Conservation (phyloP, 2,797 vertebrate genomes). For the Dicrostonyx torquatus region DNA sequence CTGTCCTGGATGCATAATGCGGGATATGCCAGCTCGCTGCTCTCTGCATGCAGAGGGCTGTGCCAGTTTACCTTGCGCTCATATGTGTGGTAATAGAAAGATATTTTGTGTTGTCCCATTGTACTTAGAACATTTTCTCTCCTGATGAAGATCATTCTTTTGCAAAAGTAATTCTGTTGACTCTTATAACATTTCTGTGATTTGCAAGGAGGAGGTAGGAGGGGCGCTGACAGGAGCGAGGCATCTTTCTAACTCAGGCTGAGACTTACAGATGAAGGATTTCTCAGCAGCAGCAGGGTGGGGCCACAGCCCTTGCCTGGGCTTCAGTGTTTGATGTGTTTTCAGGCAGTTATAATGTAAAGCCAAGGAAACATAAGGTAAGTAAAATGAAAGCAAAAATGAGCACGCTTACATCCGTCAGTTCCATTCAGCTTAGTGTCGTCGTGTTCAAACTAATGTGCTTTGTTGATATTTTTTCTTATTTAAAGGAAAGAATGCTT, state of each 20-base stretch:
- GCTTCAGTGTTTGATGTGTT: constrained; percentile 30
- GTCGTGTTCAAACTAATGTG: background rate
- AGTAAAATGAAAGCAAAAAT: constrained; percentile 42
- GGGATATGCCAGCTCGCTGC: constrained; percentile 44
- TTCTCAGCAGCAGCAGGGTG: constrained; percentile 40
- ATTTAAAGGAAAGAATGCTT: background rate
- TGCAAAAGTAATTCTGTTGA: constrained; percentile 13
- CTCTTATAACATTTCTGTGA: constrained; percentile 3
- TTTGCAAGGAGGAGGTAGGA: background rate
- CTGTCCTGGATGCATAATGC: constrained; percentile 69
- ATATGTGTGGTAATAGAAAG: background rate
- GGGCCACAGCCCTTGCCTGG: background rate
- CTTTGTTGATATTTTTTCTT: background rate
- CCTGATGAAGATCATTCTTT: background rate
- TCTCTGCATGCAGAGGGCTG: background rate
- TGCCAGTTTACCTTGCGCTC: background rate
- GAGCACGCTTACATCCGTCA: background rate
- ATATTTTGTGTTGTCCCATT: constrained; percentile 12
- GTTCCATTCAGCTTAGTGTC: background rate
- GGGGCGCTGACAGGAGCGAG: background rate
- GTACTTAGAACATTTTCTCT: constrained; percentile 8
- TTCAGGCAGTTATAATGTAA: background rate
- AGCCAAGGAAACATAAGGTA: constrained; percentile 1
- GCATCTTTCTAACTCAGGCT: background rate
- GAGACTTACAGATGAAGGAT: background rate